These are phyloP conservation scores for Shinisaurus crocodilurus DNA, from an alignment of 2,113 vertebrate species.

Conservation along the genomic window DNA sequence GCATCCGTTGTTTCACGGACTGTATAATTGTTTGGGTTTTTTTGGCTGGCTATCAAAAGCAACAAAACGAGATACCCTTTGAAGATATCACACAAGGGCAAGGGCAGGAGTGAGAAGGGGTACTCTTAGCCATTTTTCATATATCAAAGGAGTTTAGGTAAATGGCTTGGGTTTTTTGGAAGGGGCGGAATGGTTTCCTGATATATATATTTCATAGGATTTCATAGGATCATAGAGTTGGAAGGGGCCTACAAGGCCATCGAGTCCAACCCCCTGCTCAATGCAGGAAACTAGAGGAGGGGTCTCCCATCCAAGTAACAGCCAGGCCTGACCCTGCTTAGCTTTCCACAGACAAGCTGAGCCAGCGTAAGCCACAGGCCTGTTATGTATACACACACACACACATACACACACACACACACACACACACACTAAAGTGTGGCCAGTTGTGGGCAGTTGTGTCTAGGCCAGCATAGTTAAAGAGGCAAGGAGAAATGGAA, in stretches of 20 bases:
- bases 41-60: conserved; percentile 36
- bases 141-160: not conserved
- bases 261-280: too few relatives aligned
- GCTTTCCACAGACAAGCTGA: too few relatives aligned
- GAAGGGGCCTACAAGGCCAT: too few relatives aligned
- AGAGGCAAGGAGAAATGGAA: not conserved
- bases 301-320: too few relatives aligned
- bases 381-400: too few relatives aligned
- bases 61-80: conserved; percentile 23
- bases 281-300: too few relatives aligned
- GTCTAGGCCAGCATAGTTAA: not conserved
- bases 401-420: too few relatives aligned
- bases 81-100: not conserved
- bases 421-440: not conserved
- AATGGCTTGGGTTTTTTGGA: not conserved
- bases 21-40: conserved; percentile 32
- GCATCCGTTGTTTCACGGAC: conserved; percentile 16
- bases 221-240: too few relatives aligned
- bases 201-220: too few relatives aligned
- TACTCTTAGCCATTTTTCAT: not conserved
- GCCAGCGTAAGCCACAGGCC: too few relatives aligned
- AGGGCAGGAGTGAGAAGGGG: not conserved
- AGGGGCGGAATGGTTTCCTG: too few relatives aligned
- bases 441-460: not conserved
- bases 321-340: too few relatives aligned